A percentile compares a stretch with the other conserved stretches of the same genome.
These are phyloP conservation scores for Artemia franciscana DNA, from an alignment of 1,140 invertebrate genomes.

Conservation along the genomic window DNA sequence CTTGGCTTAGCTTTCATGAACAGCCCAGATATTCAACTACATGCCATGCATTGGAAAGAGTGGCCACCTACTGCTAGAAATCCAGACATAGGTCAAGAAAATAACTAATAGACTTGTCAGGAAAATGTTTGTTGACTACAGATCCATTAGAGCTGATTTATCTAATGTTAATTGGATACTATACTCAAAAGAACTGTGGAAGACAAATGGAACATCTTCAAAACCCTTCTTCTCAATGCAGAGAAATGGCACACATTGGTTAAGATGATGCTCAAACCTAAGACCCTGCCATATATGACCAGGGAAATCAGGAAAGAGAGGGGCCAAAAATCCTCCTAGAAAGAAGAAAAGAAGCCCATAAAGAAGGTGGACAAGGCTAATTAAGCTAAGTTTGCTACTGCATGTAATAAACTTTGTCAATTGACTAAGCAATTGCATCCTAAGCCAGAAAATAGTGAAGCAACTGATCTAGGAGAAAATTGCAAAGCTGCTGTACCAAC, in stretches of 20 bases:
- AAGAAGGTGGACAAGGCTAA: not conserved
- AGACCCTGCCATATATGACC: not conserved
- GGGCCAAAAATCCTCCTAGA: not conserved
- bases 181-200: not conserved
- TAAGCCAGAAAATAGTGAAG: too few species aligned
- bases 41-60: not conserved
- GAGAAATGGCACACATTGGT: not conserved
- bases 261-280: not conserved
- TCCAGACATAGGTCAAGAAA: not conserved
- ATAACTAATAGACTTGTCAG: not conserved
- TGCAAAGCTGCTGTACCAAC: too few species aligned
- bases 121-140: not conserved
- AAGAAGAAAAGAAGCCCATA: not conserved
- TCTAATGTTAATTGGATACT: not conserved
- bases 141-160: not conserved
- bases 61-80: not conserved
- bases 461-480: too few species aligned
- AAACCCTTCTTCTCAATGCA: not conserved
- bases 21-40: not conserved
- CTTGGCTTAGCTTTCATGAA: not conserved
- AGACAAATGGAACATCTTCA: not conserved
- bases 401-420: too few species aligned
- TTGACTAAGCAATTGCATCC: too few species aligned
- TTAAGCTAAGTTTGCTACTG: not conserved
- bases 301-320: not conserved